Base-by-base conservation (phyloP, 1,140 invertebrate genomes). In the Philopotamus ludificatus region DNA sequence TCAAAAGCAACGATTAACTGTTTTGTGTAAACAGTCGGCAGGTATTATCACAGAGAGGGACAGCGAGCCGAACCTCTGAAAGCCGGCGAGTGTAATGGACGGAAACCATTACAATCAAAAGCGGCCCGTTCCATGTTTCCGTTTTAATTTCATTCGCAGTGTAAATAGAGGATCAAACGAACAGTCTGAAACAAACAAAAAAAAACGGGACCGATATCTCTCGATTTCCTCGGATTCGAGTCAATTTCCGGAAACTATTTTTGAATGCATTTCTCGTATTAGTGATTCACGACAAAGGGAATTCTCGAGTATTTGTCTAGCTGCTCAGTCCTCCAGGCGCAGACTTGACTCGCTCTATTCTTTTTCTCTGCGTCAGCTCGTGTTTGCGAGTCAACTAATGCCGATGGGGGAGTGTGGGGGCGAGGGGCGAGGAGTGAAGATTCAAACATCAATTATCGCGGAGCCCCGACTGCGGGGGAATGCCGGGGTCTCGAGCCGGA, bases 1-100 rank as follows among this genome's bases (percentile, higher is more conserved):
- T 68, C 63, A 68, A 68, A 68, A 68, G 67, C 63, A 54, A 62
- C 67, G 67, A 68, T 68, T 68, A 68, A 68, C 67, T 62, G 67
- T 64, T 65, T 60, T 57, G 50, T 51, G 63, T 68, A 65, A 68
- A 65, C 67, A 68, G 62, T 68, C 23, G 26, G 63, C 28, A 53
- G 58, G 57, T 65, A 60, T 60, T 60, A 60, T 60, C 45, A 68
- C 58, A 68, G 65, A 62, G 65, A 21, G 26, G 26, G 44, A 47
- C 44, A 47, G 44, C 8, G 44, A 47, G 44, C 4, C n/a, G n/a
- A n/a, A n/a, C n/a, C n/a, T n/a, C n/a, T n/a, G n/a, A 20, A 16
- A 20, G 44, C 4, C 8, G 15, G 44, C 44, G 10, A 7, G 3
- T 7, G 44, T 20, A 45, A 18, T 61, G 57, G 28, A 9, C n/a